phyloP scores from a whole-genome alignment of 2,797 vertebrate species.

The Vireo griseus region DNA sequence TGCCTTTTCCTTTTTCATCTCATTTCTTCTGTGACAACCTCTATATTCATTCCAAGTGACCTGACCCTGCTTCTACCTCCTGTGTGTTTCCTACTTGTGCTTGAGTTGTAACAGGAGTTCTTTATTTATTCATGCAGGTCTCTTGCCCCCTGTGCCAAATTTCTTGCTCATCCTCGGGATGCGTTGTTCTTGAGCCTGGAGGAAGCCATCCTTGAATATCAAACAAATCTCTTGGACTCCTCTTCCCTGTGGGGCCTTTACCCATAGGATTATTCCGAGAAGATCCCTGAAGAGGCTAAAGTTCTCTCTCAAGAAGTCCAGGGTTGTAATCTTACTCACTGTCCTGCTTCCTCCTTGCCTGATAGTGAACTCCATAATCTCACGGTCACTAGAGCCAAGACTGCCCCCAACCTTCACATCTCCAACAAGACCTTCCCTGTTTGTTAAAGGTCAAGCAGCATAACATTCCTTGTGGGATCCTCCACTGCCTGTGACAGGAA shows the following conservation, averaged over 20 bases:
- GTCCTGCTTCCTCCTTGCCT: background rate
- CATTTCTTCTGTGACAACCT: background rate
- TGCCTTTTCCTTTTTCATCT: background rate
- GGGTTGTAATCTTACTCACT: background rate
- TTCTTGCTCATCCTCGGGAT: background rate
- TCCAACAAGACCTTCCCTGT: too few species aligned
- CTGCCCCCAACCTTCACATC: background rate
- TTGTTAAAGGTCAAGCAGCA: too few species aligned
- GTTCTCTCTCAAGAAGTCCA: background rate
- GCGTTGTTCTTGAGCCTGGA: background rate
- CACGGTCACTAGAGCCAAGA: background rate
- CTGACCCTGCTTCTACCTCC: background rate
- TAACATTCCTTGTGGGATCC: too few species aligned
- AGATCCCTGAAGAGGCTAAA: background rate
- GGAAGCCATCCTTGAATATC: background rate
- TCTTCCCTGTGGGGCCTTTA: background rate
- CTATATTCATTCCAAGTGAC: background rate
- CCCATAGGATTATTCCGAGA: background rate
- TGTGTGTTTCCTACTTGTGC: background rate
- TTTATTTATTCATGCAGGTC: background rate
- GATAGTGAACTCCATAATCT: background rate
- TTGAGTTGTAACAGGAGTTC: background rate
- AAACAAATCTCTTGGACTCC: background rate
- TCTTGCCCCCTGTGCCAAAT: background rate
- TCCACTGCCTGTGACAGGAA: too few species aligned